Conservation (phyloP, 2,888 invertebrate species). For the Spilarctia lutea region DNA sequence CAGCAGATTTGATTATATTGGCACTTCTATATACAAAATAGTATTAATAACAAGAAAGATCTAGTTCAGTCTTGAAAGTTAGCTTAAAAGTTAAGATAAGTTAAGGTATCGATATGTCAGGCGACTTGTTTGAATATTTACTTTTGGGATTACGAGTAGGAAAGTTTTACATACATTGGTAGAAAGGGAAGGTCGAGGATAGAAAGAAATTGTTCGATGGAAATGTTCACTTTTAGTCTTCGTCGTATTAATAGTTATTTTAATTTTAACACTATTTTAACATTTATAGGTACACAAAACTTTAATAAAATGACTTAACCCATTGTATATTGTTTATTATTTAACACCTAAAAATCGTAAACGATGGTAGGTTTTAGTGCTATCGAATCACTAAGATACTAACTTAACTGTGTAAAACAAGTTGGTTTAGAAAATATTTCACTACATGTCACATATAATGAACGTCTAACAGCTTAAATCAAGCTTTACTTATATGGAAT, state of each 20-base stretch:
- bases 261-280: slow-evolving; percentile 46
- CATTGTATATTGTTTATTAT: slow-evolving; percentile 46
- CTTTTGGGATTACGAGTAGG: slow-evolving; percentile 32
- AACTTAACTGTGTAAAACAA: neutral
- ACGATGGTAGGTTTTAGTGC: slow-evolving; percentile 39
- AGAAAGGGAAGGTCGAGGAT: slow-evolving; percentile 44
- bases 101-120: slow-evolving; percentile 77
- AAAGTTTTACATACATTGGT: slow-evolving; percentile 32
- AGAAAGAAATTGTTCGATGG: slow-evolving; percentile 48
- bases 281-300: slow-evolving; percentile 31
- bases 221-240: slow-evolving; percentile 45
- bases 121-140: slow-evolving; percentile 57
- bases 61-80: slow-evolving; percentile 77
- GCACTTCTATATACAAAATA: slow-evolving; percentile 58
- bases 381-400: slow-evolving; percentile 51
- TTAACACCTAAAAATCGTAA: slow-evolving; percentile 32
- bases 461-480: neutral
- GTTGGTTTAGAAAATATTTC: neutral
- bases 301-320: slow-evolving; percentile 54
- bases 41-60: slow-evolving; percentile 57
- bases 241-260: slow-evolving; percentile 26
- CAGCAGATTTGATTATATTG: slow-evolving; percentile 31
- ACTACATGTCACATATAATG: neutral
- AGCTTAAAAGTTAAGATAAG: slow-evolving; percentile 68
- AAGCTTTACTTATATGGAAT: neutral